Conservation (phyloP, 2,888 invertebrate genomes). For the Yponomeuta malinellus region DNA sequence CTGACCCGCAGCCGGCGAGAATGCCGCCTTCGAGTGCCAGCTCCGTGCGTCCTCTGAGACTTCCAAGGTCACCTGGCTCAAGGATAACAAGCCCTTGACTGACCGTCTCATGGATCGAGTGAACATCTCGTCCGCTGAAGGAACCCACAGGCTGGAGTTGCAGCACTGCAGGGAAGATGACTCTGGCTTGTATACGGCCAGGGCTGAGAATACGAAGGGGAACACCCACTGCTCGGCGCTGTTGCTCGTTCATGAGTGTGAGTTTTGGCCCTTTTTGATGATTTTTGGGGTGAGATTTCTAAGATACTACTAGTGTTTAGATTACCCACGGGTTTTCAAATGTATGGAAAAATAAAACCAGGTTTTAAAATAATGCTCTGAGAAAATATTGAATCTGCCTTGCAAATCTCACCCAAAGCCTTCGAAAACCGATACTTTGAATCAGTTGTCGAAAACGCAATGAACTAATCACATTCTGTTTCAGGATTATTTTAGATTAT, state of each 20-base stretch:
- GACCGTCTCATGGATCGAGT: constrained; percentile 86
- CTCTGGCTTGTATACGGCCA: constrained; percentile 92
- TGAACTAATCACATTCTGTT: not conserved
- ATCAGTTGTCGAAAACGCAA: not conserved
- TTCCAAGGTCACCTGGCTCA: constrained; percentile 86
- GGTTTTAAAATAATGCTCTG: too few species aligned
- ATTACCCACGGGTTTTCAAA: too few species aligned
- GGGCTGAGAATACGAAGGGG: constrained; percentile 88
- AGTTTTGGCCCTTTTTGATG: constrained; percentile 44
- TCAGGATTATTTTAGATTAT: not conserved
- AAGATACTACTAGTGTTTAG: not conserved
- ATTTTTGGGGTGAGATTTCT: constrained; percentile 5
- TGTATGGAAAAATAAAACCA: too few species aligned
- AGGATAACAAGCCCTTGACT: constrained; percentile 88
- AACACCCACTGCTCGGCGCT: constrained; percentile 91
- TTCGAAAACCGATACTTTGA: too few species aligned
- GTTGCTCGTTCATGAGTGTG: constrained; percentile 89
- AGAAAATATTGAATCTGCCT: too few species aligned
- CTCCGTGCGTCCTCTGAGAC: constrained; percentile 78
- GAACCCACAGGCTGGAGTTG: constrained; percentile 81
- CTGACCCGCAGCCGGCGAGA: constrained; percentile 85
- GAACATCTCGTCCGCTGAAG: constrained; percentile 73
- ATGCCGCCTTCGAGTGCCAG: constrained; percentile 86
- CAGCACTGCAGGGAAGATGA: constrained; percentile 86
- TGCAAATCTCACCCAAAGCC: too few species aligned